Percentiles rank a stretch among this genome's conserved stretches.
Evolutionary conservation across 2,113 vertebrate species (phyloP).

Genomic region (Bolborhynchus lineola): DNA sequence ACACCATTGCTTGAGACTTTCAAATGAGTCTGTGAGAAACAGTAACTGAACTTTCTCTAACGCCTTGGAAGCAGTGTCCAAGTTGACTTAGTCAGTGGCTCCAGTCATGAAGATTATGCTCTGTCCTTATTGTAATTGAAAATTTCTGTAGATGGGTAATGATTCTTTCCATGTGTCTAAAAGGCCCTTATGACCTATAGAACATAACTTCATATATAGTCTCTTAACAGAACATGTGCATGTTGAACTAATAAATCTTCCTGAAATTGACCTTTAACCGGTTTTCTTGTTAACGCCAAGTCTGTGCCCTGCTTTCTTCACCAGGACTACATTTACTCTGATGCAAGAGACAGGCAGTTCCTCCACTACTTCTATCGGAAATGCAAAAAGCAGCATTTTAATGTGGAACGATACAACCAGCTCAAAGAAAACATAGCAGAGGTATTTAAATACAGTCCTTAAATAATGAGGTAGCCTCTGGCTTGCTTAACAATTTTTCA

Average conservation of each 20-base stretch:
- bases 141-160: neutral
- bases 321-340: slow-evolving; percentile 90
- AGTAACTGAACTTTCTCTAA: neutral
- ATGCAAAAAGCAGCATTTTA: slow-evolving; percentile 79
- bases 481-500: neutral
- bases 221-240: neutral
- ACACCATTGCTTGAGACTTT: neutral
- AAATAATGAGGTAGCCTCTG: neutral
- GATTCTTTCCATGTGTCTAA: neutral
- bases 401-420: slow-evolving; percentile 85
- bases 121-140: neutral
- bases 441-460: slow-evolving; percentile 69
- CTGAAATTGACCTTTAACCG: neutral
- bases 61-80: neutral
- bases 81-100: neutral
- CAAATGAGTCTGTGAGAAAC: neutral
- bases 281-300: neutral
- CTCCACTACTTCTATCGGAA: slow-evolving; percentile 87
- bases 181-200: neutral
- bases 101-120: neutral
- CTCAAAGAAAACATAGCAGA: slow-evolving; percentile 84
- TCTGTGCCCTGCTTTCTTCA: neutral
- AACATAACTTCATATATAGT: neutral
- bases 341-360: slow-evolving; percentile 82
- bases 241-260: neutral